Evolutionary conservation across 2,797 vertebrate genomes (phyloP).

Genomic region (Lepidocolaptes lacrymiger): DNA sequence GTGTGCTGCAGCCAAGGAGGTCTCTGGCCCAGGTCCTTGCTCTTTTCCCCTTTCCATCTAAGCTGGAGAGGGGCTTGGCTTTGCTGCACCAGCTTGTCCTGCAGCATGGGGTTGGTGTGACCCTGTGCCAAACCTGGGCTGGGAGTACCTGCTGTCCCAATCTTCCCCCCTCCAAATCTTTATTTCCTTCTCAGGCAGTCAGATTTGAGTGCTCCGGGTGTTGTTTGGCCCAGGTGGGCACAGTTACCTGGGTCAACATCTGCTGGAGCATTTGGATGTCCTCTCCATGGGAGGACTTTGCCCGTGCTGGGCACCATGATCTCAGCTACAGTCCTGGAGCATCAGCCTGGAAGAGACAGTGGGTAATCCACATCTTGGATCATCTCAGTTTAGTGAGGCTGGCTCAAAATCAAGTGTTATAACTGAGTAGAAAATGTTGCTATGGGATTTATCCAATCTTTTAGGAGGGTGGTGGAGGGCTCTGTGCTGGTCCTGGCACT

Average conservation of each 20-base stretch:
- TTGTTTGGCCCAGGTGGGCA: background rate
- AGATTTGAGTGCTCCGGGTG: accelerated
- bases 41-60: background rate
- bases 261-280: background rate
- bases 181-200: background rate
- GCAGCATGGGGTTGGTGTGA: background rate
- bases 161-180: background rate
- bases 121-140: background rate
- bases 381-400: background rate
- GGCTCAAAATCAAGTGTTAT: background rate
- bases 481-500: background rate
- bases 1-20: accelerated
- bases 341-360: background rate
- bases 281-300: background rate
- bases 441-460: background rate
- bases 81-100: background rate
- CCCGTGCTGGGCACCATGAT: accelerated
- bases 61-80: background rate
- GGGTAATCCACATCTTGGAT: background rate
- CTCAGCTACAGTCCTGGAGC: background rate
- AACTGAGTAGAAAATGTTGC: background rate
- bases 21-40: background rate
- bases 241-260: background rate
- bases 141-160: background rate
- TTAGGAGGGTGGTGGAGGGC: background rate